Percentiles rank a stretch among this genome's conserved stretches.
These are phyloP conservation scores for Lasioglossum malachurum DNA, from an alignment of 2,888 invertebrate species.

Conservation along the genomic window DNA sequence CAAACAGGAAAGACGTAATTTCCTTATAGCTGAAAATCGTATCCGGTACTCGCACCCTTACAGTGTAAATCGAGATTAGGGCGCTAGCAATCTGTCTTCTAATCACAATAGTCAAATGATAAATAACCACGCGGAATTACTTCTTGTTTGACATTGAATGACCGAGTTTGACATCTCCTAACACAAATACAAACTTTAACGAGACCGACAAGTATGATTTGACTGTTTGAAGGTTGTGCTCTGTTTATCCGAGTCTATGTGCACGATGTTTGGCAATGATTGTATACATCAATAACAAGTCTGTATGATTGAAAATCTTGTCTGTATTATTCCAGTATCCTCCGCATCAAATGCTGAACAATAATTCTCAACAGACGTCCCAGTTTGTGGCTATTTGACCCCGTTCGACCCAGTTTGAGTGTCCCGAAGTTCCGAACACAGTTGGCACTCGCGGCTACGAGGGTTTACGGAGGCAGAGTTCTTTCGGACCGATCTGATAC, in stretches of 20 bases:
- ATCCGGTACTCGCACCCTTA: neutral
- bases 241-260: neutral
- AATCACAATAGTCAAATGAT: neutral
- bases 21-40: slow-evolving; percentile 31
- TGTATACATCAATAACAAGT: neutral
- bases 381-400: neutral
- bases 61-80: neutral
- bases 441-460: neutral
- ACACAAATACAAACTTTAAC: neutral
- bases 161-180: neutral
- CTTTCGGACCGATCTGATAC: neutral
- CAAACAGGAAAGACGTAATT: slow-evolving; percentile 18
- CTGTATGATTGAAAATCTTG: neutral
- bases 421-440: neutral
- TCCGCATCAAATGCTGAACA: neutral
- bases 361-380: neutral
- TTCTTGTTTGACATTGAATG: neutral
- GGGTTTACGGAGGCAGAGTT: neutral
- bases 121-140: neutral
- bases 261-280: neutral
- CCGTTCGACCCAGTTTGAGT: neutral
- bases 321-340: neutral
- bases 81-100: neutral
- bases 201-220: neutral
- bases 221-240: neutral